Conservation (phyloP, 2,888 invertebrate genomes). For the Dolomedes plantarius region DNA sequence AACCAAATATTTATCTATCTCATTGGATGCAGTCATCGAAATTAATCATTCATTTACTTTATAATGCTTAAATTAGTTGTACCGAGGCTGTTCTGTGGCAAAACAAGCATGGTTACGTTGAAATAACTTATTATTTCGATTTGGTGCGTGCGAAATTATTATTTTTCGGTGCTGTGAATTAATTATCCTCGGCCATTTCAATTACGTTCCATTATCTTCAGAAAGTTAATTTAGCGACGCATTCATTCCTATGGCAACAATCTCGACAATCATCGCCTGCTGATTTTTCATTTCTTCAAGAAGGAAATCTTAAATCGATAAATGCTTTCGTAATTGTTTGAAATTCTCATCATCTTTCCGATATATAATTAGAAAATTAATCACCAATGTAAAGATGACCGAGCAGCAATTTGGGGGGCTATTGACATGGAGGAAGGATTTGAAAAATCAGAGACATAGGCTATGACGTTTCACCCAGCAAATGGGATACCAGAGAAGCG, state of each 20-base stretch:
- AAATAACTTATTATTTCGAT: not conserved
- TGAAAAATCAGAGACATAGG: not conserved
- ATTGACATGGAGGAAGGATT: not conserved
- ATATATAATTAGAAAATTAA: slow-evolving; percentile 14
- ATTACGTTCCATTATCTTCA: not conserved
- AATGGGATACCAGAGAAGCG: no score
- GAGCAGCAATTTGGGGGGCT: not conserved
- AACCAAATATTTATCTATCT: no score
- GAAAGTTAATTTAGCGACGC: slow-evolving; percentile 2
- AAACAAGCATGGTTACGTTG: no score
- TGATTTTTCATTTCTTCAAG: slow-evolving; percentile 15
- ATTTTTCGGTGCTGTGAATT: slow-evolving; percentile 7
- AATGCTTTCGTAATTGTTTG: slow-evolving; percentile 40
- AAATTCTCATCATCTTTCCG: slow-evolving; percentile 31
- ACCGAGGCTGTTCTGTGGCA: no score
- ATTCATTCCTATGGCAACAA: slow-evolving; percentile 14
- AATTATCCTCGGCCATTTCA: slow-evolving; percentile 12
- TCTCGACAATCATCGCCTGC: slow-evolving; percentile 5
- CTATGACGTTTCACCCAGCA: no score
- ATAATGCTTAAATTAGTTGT: no score
- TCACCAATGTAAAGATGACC: slow-evolving; percentile 8
- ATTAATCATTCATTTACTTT: no score
- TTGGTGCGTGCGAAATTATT: not conserved
- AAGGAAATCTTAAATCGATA: slow-evolving; percentile 33
- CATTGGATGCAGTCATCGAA: no score